phyloP scores from a whole-genome alignment of 53 echinoderm and acorn worm species.

The Actinopyga echinites region DNA sequence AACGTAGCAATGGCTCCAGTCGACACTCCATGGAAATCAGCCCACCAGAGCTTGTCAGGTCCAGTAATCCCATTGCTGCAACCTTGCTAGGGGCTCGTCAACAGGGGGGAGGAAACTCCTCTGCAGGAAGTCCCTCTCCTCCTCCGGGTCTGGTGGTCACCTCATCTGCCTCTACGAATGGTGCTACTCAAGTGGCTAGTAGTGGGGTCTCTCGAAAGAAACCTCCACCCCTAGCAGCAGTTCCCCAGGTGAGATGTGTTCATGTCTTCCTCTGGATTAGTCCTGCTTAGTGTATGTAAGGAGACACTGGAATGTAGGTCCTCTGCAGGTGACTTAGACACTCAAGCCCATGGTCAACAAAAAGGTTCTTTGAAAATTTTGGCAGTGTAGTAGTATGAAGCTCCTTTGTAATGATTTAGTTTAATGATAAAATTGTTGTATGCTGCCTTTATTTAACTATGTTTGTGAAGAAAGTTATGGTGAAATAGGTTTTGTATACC shows the following conservation, averaged over 20 bases:
- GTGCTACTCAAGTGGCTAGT: background rate
- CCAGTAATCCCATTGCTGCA: slow-evolving; percentile 90
- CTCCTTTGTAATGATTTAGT: no score
- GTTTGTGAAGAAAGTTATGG: no score
- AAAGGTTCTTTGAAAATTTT: no score
- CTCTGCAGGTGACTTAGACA: no score
- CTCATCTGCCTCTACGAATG: background rate
- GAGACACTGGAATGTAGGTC: no score
- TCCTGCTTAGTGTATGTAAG: no score
- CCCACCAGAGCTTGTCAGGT: slow-evolving; percentile 83
- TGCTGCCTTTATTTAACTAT: no score
- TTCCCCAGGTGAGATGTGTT: background rate
- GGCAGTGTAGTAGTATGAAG: no score
- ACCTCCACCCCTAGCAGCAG: slow-evolving; percentile 20
- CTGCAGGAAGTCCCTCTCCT: background rate
- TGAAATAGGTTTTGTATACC: no score
- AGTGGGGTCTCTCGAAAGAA: background rate
- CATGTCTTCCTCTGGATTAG: no score
- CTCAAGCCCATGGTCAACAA: no score
- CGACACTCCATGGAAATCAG: slow-evolving; percentile 98
- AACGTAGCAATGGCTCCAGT: slow-evolving; percentile 40
- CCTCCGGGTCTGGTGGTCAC: background rate
- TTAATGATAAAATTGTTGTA: no score
- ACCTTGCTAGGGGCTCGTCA: slow-evolving; percentile 66
- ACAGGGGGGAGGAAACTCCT: background rate